Base-by-base conservation (phyloP, 2,888 invertebrate species). In the Lycocerus yunnanus region DNA sequence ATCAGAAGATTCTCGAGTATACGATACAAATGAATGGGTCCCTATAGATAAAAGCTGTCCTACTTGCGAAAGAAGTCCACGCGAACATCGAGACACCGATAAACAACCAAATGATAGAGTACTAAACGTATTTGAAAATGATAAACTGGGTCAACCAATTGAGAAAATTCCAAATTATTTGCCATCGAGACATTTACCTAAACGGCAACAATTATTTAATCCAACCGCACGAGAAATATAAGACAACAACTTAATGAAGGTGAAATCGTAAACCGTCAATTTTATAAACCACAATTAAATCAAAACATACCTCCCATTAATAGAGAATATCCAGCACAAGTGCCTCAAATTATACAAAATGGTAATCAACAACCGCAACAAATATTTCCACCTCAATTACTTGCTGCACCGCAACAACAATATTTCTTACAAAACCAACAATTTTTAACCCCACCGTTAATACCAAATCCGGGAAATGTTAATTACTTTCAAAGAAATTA, bases 11-110 rank as follows among this genome's bases (percentile, higher is more conserved):
- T 58, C 76, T 21, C 78, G 77, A 78, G 80, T 83, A 3, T 86
- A 86, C 75, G 85, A 86, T 76, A 83, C 84, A 15, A 86, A 84
- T 76, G 91, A 91, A 72, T 91, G 91, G 91, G 87, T 91, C 71
- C 91, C 91, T 13, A 84, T 91, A 14, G 82, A 85, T 10, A 84
- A 87, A 68, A 87, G 85, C 61, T 83, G 82, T 69, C 84, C 86
- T 18, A 84, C 86, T 1, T 81, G 84, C 11, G 43, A 58, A 10
- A 84, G 85, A 65, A 65, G 67, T 9, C 66, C 61, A 21, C 65
- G 78, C 69, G 65, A 74, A 27, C 71, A 77, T 61, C 66, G 43
- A 67, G 68, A 15, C 15, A 77, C 72, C 16, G 80, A 83, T 78
- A 81, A 80, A 70, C 80, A 82, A 79, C 84, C 86, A 16, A 82